Evolutionary conservation across 2,113 vertebrate genomes (phyloP), one percentile per base, ranked within the genome.

Genomic region (Stomatorhinus ivindoensis): DNA sequence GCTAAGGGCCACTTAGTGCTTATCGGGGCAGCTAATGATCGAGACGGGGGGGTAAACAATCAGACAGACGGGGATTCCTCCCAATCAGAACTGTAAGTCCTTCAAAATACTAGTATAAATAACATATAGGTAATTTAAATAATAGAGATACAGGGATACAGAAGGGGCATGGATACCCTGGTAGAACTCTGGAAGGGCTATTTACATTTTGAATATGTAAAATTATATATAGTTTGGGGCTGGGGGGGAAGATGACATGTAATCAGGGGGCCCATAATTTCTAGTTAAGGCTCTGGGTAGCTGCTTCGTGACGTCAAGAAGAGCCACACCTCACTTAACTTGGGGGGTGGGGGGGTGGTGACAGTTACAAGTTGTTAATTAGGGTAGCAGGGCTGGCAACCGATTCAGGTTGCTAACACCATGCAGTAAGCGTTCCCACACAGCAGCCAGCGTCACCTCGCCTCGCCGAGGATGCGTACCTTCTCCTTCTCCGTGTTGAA

Each of bases 401-500:
- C 4, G 13, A 35, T 31, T 73, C 19, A 44, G 3, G 69, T 76
- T 13, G n/a, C 69, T 5, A 76, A 39, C n/a, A 2, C 0, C 31
- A 39, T 0, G 31, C 3, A 0, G 15, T 11, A 39, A 1, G n/a
- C n/a, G 35, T 47, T 1, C 84, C 84, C 44, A 31, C 8, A 17
- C n/a, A 47, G 84, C 47, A 51, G 21, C 17, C 21, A 1, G n/a
- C 2, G 35, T 19, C 73, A 1, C 13, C 69, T 13, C 15, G 7
- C 5, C 46, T 44, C 31, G 90, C 86, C 0, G 61, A 31, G n/a
- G 3, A 31, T 0, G 10, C 27, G 0, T 89, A 98, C 98, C 96
- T 99, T 99, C 93, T 99, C 98, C 89, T 98, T 99, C 27, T 99
- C 98, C 0, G 98, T 99, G 91, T 95, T 97, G 39, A 99, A 94